Evolutionary conservation across 2,797 vertebrate species (phyloP).

Genomic region (Aselliscus stoliczkanus): DNA sequence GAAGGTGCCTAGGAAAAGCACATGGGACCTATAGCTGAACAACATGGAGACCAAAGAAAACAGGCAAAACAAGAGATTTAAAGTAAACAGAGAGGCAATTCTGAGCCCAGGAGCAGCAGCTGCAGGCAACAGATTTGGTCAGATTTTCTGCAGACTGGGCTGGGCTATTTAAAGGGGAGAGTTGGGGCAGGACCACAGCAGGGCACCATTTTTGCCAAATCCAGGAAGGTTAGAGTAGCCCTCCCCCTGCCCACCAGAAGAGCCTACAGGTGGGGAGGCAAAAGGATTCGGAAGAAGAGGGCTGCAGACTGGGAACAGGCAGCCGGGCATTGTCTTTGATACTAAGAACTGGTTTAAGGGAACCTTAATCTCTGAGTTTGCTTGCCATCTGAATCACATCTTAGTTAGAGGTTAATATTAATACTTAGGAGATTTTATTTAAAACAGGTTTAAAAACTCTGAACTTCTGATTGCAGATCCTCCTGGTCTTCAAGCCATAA

Average conservation of each 20-base stretch:
- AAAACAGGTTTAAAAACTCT: background rate
- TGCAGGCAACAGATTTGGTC: background rate
- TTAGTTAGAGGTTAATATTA: background rate
- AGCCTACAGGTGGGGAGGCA: background rate
- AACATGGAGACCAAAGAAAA: background rate
- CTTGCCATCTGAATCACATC: background rate
- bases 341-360: background rate
- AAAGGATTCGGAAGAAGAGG: background rate
- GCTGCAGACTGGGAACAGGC: background rate
- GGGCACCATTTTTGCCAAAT: background rate
- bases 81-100: background rate
- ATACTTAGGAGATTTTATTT: background rate
- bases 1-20: background rate
- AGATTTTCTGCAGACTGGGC: background rate
- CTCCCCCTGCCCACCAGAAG: background rate
- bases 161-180: background rate
- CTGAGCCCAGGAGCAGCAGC: background rate
- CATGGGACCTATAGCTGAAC: background rate
- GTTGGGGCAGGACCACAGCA: background rate
- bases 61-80: background rate
- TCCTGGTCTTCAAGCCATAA: background rate
- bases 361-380: background rate
- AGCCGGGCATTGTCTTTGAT: background rate
- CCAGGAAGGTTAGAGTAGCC: background rate
- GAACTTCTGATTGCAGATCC: background rate